Base-by-base conservation (phyloP, 2,797 vertebrate genomes). In the Tiaroga cobitis region DNA sequence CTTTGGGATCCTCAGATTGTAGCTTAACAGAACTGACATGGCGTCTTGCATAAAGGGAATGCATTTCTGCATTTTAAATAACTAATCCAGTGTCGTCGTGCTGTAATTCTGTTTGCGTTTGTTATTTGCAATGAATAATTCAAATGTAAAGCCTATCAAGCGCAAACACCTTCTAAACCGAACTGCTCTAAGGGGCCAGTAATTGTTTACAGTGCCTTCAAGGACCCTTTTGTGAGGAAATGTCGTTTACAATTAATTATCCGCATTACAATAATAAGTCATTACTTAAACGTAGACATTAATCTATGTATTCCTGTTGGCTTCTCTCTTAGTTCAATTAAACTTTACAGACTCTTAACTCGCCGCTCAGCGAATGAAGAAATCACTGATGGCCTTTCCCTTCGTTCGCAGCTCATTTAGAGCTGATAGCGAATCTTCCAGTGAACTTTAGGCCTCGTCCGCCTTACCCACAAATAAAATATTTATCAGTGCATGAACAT, bases 381-480 rank as follows among this genome's bases (percentile, higher is more conserved):
- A 86, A 87, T 82, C 77, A 67, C 67, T 83, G 51, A 73, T 81
- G 81, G 69, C 86, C 84, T 91, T 80, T 82, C 21, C 89, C 90
- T 87, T 32, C 90, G 1, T 21, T 67, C 34, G 7, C 74, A 91
- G 89, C 89, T 90, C 88, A 92, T 93, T 90, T 92, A 88, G 90
- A 90, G 91, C 89, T 88, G 84, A 89, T 73, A 83, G 81, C 5
- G n/a, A 59, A 51, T 76, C 84, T 18, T 59, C 49, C 11, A 2
- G 8, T 90, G 81, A 91, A 93, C 84, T 88, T 85, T 63, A 90
- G 90, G 73, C 93, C 56, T 59, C 85, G 86, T 84, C 29, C 86
- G 92, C 92, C 95, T 95, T 92, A 94, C 90, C 92, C 92, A 92
- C 91, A 93, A 90, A 95, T 93, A 93, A 95, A 95, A 96, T 90